Percentiles rank a stretch among this genome's conserved stretches.
These are phyloP conservation scores for Picus viridis DNA, from an alignment of 2,797 vertebrate species.

Conservation along the genomic window DNA sequence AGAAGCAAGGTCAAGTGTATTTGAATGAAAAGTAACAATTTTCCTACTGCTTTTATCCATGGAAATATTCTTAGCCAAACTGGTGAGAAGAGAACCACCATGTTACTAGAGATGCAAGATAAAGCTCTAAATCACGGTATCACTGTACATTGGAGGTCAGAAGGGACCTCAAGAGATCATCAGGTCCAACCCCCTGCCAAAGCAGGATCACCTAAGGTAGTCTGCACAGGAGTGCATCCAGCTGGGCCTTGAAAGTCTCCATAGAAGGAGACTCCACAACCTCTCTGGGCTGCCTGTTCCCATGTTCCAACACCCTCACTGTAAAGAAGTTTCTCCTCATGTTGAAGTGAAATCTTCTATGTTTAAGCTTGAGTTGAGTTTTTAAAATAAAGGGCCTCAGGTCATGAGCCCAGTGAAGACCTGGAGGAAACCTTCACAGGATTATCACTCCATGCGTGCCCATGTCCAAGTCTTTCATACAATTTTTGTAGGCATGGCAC, in stretches of 20 bases:
- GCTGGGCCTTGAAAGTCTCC: too few relatives aligned
- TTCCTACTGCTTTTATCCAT: neutral
- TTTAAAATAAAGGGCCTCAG: neutral
- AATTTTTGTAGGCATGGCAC: neutral
- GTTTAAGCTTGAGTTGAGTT: neutral
- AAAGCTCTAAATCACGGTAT: neutral
- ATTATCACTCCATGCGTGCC: neutral
- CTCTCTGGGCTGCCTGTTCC: too few relatives aligned
- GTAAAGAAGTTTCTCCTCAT: too few relatives aligned
- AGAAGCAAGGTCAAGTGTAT: neutral
- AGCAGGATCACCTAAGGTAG: too few relatives aligned
- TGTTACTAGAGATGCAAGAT: neutral
- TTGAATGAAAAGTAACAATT: neutral
- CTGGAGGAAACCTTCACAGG: neutral
- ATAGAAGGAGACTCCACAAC: too few relatives aligned
- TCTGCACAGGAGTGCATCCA: too few relatives aligned
- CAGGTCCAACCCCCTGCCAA: too few relatives aligned
- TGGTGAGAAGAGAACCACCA: neutral
- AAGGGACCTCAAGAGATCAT: too few relatives aligned
- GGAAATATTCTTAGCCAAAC: neutral
- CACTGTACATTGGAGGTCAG: too few relatives aligned
- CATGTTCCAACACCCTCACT: too few relatives aligned
- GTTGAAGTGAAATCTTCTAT: too few relatives aligned
- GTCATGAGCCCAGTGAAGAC: neutral
- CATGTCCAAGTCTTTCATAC: neutral